A percentile compares a stretch with the other conserved stretches of the same genome.
phyloP scores from a whole-genome alignment of 1,140 invertebrate genomes.

The Camponotus pennsylvanicus region DNA sequence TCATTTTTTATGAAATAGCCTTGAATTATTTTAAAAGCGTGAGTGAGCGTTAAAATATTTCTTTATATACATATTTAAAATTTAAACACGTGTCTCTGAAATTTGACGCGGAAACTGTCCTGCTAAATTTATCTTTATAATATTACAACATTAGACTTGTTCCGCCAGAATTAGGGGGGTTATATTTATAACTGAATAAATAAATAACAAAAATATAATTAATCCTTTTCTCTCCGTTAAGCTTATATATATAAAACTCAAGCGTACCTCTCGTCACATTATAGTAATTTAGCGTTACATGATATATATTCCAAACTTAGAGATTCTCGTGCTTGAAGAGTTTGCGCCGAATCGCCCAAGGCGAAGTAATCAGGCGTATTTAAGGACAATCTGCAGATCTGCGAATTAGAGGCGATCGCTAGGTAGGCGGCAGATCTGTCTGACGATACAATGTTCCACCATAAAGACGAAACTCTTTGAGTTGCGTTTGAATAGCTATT shows the following conservation, averaged over 20 bases:
- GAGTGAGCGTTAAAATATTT: not conserved
- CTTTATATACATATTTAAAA: not conserved
- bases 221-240: not conserved
- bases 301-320: conserved; percentile 21
- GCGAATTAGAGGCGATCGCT: conserved; percentile 49
- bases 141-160: not conserved
- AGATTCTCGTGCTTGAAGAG: conserved; percentile 10
- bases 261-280: not conserved
- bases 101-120: not conserved
- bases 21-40: not conserved
- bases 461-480: conserved; percentile 62
- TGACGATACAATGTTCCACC: conserved; percentile 32
- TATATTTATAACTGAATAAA: not conserved
- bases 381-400: conserved; percentile 65
- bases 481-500: conserved; percentile 75
- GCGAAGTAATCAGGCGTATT: conserved; percentile 52
- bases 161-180: not conserved
- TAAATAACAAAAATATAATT: not conserved
- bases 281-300: not conserved
- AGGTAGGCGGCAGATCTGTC: conserved; percentile 1
- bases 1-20: not conserved
- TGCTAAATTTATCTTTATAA: not conserved
- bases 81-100: not conserved
- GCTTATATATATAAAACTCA: not conserved
- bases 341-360: conserved; percentile 4